Evolutionary conservation across 2,113 vertebrate species (phyloP).

Genomic region (Sisor rabdophorus): DNA sequence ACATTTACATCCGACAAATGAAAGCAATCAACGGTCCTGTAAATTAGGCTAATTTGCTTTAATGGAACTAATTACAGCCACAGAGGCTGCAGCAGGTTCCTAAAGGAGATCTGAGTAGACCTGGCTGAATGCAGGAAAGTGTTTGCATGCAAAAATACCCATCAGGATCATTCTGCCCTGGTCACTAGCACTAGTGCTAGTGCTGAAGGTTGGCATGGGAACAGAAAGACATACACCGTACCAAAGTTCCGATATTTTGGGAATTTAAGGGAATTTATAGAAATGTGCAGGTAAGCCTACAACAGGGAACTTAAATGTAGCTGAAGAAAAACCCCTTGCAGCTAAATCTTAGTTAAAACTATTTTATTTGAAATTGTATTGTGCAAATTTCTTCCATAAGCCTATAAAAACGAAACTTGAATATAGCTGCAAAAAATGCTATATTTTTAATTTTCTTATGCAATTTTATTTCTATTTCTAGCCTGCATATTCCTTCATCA

Average conservation of each 20-base stretch:
- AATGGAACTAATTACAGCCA: constrained; percentile 70
- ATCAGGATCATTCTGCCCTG: not conserved
- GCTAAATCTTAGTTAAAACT: too few relatives aligned
- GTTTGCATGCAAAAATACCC: constrained; percentile 9
- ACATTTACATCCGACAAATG: constrained; percentile 42
- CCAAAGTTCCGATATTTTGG: too few relatives aligned
- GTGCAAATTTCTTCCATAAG: constrained; percentile 27
- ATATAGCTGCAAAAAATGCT: too few relatives aligned
- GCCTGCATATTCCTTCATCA: too few relatives aligned
- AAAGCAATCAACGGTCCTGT: constrained; percentile 43
- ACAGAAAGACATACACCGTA: constrained; percentile 40
- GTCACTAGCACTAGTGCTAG: not conserved
- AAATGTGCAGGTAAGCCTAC: too few relatives aligned
- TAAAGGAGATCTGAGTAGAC: constrained; percentile 42
- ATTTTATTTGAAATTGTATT: constrained; percentile 18
- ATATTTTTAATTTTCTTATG: too few relatives aligned
- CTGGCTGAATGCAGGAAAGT: constrained; percentile 32
- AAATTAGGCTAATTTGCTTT: constrained; percentile 67
- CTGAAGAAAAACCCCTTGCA: too few relatives aligned
- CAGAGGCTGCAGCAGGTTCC: constrained; percentile 57
- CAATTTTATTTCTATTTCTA: too few relatives aligned
- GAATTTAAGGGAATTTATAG: too few relatives aligned
- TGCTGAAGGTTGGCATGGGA: constrained; percentile 59
- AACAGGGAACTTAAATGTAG: too few relatives aligned
- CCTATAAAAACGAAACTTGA: not conserved